A percentile compares a stretch with the other conserved stretches of the same genome.
These are phyloP conservation scores for Holocentrus rufus DNA, from an alignment of 2,797 vertebrate genomes.

Conservation along the genomic window DNA sequence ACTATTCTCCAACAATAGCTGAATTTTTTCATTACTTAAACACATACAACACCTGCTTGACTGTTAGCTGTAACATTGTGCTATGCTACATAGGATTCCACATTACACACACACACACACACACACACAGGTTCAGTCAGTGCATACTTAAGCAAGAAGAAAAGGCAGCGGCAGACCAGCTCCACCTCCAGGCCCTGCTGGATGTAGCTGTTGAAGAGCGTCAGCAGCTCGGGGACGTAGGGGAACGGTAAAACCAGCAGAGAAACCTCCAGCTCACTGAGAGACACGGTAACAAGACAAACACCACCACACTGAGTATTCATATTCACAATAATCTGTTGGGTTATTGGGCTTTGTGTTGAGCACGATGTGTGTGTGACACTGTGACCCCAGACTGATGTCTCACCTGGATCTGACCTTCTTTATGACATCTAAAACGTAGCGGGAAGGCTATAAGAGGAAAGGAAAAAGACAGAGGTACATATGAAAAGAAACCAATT, in stretches of 20 bases:
- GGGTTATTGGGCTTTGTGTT: too few species aligned
- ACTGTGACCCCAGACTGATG: neutral
- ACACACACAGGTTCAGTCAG: too few species aligned
- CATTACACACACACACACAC: too few species aligned
- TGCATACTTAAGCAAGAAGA: slow-evolving; percentile 92
- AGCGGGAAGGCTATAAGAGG: slow-evolving; percentile 85
- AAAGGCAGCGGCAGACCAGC: slow-evolving; percentile 92
- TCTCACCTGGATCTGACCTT: slow-evolving; percentile 93
- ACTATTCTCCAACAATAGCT: too few species aligned
- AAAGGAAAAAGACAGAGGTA: neutral
- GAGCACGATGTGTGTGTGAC: too few species aligned
- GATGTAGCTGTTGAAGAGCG: slow-evolving; percentile 87
- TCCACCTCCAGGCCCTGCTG: slow-evolving; percentile 88
- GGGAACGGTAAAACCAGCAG: slow-evolving; percentile 94
- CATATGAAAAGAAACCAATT: neutral
- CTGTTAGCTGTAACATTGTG: too few species aligned
- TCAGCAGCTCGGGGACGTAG: slow-evolving; percentile 90
- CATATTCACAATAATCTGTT: neutral
- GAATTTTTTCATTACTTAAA: too few species aligned
- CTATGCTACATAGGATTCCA: too few species aligned
- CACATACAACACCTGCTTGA: too few species aligned
- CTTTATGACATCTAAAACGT: slow-evolving; percentile 93
- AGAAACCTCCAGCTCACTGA: slow-evolving; percentile 94
- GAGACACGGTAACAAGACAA: neutral
- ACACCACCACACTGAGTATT: neutral